Evolutionary conservation across 2,888 invertebrate species (phyloP).

Genomic region (Drosophila pseudotalamancana): DNA sequence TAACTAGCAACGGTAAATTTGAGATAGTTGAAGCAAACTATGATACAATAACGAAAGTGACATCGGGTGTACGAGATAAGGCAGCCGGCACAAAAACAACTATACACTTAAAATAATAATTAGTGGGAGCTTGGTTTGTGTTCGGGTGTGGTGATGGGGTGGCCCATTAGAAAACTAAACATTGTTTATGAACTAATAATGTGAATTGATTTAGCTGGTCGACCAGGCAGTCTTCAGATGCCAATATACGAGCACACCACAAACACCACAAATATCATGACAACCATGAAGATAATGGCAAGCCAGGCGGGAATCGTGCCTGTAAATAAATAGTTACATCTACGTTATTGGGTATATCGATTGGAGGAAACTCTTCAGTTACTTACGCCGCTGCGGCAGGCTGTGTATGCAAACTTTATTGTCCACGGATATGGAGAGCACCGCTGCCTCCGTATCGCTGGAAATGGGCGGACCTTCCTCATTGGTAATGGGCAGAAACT

Average conservation of each 20-base stretch:
- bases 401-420: conserved; percentile 96
- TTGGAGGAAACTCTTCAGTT: background rate
- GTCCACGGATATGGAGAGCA: conserved; percentile 97
- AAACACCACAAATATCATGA: conserved; percentile 92
- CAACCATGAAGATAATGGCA: conserved; percentile 90
- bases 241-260: conserved; percentile 93
- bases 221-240: conserved; percentile 85
- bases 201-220: conserved; percentile 52
- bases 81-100: conserved; percentile 51
- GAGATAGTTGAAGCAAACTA: conserved; percentile 38
- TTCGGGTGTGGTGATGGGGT: background rate
- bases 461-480: conserved; percentile 90
- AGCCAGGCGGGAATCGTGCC: conserved; percentile 93
- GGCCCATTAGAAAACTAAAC: conserved; percentile 42
- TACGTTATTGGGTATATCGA: background rate
- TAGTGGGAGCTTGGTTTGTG: conserved; percentile 18
- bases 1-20: conserved; percentile 39
- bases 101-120: conserved; percentile 70
- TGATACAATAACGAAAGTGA: conserved; percentile 51
- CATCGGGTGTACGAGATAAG: conserved; percentile 55
- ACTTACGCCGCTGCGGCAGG: conserved; percentile 91
- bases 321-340: conserved; percentile 82
- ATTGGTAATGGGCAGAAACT: conserved; percentile 92
- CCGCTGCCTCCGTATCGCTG: conserved; percentile 92
- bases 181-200: conserved; percentile 61